These are phyloP conservation scores for Petroica traversi DNA, from an alignment of 2,113 vertebrate genomes.

Conservation along the genomic window DNA sequence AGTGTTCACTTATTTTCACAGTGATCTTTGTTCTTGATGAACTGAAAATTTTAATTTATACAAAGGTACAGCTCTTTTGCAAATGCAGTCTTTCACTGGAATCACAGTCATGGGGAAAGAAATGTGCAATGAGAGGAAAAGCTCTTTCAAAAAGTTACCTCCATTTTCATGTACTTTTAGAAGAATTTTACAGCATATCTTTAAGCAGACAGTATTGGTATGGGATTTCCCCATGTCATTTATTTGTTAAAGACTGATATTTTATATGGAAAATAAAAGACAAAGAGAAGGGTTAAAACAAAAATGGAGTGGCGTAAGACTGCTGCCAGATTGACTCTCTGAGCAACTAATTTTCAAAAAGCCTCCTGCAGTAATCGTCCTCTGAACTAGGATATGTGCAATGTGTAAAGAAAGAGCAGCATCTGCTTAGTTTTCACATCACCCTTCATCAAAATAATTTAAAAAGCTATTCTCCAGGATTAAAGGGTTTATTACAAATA, in stretches of 20 bases:
- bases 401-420: background rate
- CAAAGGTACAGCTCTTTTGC: background rate
- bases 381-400: background rate
- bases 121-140: background rate
- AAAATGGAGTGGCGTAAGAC: background rate
- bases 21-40: background rate
- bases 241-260: background rate
- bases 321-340: background rate
- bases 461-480: background rate
- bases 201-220: background rate
- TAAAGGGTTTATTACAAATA: background rate
- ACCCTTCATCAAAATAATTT: background rate
- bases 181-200: background rate
- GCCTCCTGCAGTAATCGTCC: background rate
- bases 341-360: conserved; percentile 11
- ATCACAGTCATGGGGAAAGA: background rate
- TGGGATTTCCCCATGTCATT: background rate
- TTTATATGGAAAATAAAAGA: background rate
- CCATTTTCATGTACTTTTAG: background rate
- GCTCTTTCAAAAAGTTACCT: background rate
- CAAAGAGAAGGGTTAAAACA: background rate
- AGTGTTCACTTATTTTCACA: background rate
- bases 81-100: background rate
- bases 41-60: background rate
- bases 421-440: background rate